Evolutionary conservation across 1,140 invertebrate species (phyloP), one percentile per base, ranked within the genome.

Genomic region (Diplogasteroides magnus): DNA sequence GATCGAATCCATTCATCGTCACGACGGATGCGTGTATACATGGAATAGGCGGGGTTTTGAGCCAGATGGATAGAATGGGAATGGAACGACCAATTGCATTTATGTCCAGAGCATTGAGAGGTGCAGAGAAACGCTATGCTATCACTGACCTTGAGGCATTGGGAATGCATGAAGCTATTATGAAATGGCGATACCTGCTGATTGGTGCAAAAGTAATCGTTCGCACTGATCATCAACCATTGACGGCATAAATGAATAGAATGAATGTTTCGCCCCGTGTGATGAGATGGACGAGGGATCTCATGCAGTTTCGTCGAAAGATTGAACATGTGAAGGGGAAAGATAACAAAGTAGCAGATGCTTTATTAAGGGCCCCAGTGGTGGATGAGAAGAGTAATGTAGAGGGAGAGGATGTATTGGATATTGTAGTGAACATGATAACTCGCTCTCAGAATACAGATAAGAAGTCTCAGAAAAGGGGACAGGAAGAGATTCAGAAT

Each of bases 11-110:
- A 19, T 77, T 74, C 32, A 32, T 74, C 6, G 65, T 77, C 2
- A 69, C 73, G 2, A 68, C 61, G 2, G 75, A 77, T 48, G 76
- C 76, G 14, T 67, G 67, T 55, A 48, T 31, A 32, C 59, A 14
- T 14, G 74, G 64, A 26, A 29, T 75, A 28, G 74, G 67, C 14
- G 74, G 68, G 15, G 65, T 73, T n/a, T 37, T 75, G 25, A 15
- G 37, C 15, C 74, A 75, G 64, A 31, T 67, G 62, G 68, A 31
- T 1, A 37, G 70, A 55, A 65, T 67, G 1, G 68, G 59, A 1
- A 29, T 23, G 25, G 31, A 65, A 26, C 73, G 69, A 26, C 73
- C 73, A 0, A 60, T 74, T 15, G 65, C 72, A 15, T 74, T 62
- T 25, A 28, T 61, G 1, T 74, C 73, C 2, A 57, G 65, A 31